phyloP scores from a whole-genome alignment of 53 echinoderm and acorn worm genomes.

The Temnopleurus reevesii region DNA sequence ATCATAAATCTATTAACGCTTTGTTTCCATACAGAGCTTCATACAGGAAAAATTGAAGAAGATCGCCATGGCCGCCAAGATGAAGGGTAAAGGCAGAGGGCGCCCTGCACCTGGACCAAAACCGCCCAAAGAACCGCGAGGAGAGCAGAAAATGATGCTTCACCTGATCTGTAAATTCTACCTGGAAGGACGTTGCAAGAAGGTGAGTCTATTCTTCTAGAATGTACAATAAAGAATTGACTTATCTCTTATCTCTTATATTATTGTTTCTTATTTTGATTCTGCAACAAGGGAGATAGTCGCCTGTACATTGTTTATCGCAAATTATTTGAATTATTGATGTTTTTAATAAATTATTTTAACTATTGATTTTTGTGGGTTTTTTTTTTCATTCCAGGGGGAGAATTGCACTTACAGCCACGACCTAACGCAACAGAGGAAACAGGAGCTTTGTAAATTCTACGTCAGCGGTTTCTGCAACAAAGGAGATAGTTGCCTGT shows the following conservation, averaged over 20 bases:
- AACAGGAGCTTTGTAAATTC: constrained; percentile 95
- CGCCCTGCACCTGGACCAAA: background rate
- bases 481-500: constrained; percentile 90
- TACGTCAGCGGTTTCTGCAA: constrained; percentile 89
- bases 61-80: constrained; percentile 18
- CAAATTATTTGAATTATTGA: no score
- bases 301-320: background rate
- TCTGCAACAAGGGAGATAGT: background rate
- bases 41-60: constrained; percentile 42
- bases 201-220: constrained; percentile 61
- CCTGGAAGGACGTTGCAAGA: constrained; percentile 86
- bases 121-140: background rate
- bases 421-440: constrained; percentile 72
- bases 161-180: constrained; percentile 96
- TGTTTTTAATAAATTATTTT: no score
- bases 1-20: no score
- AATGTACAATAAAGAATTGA: no score
- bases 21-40: constrained; percentile 6
- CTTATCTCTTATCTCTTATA: no score
- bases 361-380: no score
- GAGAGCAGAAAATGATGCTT: constrained; percentile 52
- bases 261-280: no score
- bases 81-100: constrained; percentile 46
- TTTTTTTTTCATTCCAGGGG: constrained; percentile 62
- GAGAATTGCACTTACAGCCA: constrained; percentile 89